Conservation (phyloP, 2,113 vertebrate genomes). For the Brachionichthys hirsutus region DNA sequence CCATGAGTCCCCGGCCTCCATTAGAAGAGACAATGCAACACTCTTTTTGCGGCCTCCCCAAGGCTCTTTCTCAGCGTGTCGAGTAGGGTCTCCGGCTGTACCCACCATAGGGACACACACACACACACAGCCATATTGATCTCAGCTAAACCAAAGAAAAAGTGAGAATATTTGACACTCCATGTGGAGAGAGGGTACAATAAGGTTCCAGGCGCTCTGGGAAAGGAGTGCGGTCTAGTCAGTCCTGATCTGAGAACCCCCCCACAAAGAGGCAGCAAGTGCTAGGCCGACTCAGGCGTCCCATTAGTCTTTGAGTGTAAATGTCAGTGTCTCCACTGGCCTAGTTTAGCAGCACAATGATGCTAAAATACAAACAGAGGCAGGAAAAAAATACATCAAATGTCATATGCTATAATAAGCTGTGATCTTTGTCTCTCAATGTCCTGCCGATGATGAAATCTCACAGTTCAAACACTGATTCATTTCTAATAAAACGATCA, state of each 20-base stretch:
- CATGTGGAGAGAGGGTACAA: constrained; percentile 31
- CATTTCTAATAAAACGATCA: neutral
- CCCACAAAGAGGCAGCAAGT: constrained; percentile 54
- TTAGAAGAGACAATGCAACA: constrained; percentile 56
- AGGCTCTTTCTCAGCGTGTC: constrained; percentile 48
- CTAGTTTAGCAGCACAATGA: constrained; percentile 64
- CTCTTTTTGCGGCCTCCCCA: constrained; percentile 48
- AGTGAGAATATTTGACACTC: constrained; percentile 34
- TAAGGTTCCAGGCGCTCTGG: constrained; percentile 43
- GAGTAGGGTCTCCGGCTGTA: constrained; percentile 38
- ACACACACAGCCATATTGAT: constrained; percentile 12
- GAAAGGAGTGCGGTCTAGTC: constrained; percentile 31
- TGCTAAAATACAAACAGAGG: constrained; percentile 53
- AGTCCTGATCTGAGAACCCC: constrained; percentile 53
- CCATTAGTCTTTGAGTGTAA: constrained; percentile 81
- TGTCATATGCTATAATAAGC: constrained; percentile 45
- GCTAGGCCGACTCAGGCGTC: constrained; percentile 66
- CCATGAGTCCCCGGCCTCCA: constrained; percentile 55
- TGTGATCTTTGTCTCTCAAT: constrained; percentile 13
- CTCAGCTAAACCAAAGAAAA: constrained; percentile 33
- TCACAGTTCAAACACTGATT: neutral
- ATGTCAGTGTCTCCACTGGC: constrained; percentile 75
- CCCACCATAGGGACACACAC: constrained; percentile 41
- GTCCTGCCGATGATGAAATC: constrained; percentile 29
- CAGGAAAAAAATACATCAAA: constrained; percentile 60